phyloP scores from a whole-genome alignment of 2,797 vertebrate genomes.

The Sebastes cheni region DNA sequence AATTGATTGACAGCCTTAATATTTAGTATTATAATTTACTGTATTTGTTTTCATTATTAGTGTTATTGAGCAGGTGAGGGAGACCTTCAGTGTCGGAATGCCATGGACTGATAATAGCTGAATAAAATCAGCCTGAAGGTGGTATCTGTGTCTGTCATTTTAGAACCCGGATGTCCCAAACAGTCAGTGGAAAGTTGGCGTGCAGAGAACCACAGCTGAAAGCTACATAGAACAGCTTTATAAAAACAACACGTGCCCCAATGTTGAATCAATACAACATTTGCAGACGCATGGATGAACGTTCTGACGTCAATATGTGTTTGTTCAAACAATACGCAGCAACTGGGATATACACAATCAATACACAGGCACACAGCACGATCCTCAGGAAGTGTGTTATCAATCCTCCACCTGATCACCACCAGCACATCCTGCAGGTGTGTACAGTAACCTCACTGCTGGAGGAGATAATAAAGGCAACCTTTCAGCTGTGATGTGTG shows the following conservation, averaged over 20 bases:
- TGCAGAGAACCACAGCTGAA: not conserved
- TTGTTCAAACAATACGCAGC: not conserved
- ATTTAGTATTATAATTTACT: not conserved
- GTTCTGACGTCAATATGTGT: constrained; percentile 19
- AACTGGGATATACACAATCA: not conserved
- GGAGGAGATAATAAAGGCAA: not conserved
- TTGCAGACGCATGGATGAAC: not conserved
- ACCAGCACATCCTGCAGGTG: constrained; percentile 6
- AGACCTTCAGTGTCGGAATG: not conserved
- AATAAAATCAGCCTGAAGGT: not conserved
- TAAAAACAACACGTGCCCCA: not conserved
- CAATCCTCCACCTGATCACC: not conserved
- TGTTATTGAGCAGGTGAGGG: not conserved
- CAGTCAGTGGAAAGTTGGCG: constrained; percentile 31
- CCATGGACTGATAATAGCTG: not conserved
- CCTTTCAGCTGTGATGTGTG: not conserved
- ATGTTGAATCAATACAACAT: constrained; percentile 14
- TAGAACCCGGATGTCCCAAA: not conserved
- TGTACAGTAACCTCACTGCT: not conserved
- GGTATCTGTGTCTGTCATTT: not conserved
- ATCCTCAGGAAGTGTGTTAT: not conserved
- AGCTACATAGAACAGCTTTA: not conserved
- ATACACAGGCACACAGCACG: not conserved
- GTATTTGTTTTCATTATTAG: not conserved
- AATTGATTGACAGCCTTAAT: no score